Evolutionary conservation across 2,113 vertebrate genomes (phyloP).

Genomic region (Pseudorasbora parva): DNA sequence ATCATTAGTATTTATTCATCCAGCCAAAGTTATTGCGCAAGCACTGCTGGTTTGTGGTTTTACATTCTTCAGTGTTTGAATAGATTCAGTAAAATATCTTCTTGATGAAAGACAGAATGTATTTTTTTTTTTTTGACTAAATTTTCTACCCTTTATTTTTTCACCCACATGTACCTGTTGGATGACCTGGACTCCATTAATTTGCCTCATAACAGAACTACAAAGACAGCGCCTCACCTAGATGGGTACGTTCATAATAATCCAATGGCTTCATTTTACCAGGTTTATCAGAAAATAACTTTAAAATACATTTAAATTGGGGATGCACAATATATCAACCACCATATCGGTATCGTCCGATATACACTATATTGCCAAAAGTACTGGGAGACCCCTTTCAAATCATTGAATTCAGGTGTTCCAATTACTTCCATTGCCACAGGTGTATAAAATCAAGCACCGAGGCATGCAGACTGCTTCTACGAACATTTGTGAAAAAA

Average conservation of each 20-base stretch:
- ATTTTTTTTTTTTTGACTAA: conserved; percentile 59
- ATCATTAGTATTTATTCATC: conserved; percentile 13
- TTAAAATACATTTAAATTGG: neutral
- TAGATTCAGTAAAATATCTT: conserved; percentile 33
- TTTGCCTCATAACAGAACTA: conserved; percentile 86
- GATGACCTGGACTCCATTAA: conserved; percentile 60
- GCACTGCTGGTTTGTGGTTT: conserved; percentile 29
- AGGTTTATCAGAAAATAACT: too few relatives aligned
- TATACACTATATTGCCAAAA: too few relatives aligned
- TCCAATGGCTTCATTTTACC: neutral
- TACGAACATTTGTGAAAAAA: too few relatives aligned
- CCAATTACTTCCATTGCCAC: too few relatives aligned
- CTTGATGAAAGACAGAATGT: conserved; percentile 11
- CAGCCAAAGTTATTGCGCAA: conserved; percentile 20
- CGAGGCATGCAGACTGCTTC: too few relatives aligned
- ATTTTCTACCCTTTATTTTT: conserved; percentile 56
- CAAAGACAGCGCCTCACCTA: conserved; percentile 93
- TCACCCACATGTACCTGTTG: conserved; percentile 60
- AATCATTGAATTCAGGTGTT: too few relatives aligned
- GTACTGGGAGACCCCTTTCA: too few relatives aligned
- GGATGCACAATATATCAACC: too few relatives aligned
- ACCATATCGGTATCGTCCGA: too few relatives aligned
- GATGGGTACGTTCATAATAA: conserved; percentile 83
- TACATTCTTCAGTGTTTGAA: conserved; percentile 17
- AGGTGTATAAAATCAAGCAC: too few relatives aligned